Evolutionary conservation across 2,888 invertebrate species (phyloP).

Genomic region (Apamea sordens): DNA sequence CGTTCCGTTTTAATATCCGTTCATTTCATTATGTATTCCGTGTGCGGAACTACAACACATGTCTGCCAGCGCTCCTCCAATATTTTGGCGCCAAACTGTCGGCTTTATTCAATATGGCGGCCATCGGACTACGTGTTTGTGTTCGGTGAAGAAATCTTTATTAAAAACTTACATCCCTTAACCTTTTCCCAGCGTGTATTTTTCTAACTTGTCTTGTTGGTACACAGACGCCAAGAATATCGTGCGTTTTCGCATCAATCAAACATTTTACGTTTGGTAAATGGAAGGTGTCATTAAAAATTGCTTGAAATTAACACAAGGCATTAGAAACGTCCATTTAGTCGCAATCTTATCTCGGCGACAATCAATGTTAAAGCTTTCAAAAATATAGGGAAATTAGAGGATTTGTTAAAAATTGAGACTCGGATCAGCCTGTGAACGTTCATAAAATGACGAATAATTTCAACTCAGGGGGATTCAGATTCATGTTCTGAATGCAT

Average conservation of each 20-base stretch:
- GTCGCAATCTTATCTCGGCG: too few species aligned
- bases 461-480: too few species aligned
- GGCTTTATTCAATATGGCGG: conserved; percentile 48
- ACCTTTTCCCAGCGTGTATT: not conserved
- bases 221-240: not conserved
- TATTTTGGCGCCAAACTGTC: conserved; percentile 52
- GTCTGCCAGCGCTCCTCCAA: conserved; percentile 33
- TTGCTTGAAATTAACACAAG: not conserved
- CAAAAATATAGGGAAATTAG: too few species aligned
- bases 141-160: conserved; percentile 20
- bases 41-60: conserved; percentile 29
- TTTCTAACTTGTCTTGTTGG: not conserved
- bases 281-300: not conserved
- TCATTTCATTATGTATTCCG: conserved; percentile 55
- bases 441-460: too few species aligned
- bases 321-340: too few species aligned
- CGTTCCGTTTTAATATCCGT: conserved; percentile 60
- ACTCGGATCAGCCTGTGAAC: too few species aligned
- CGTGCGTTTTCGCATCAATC: not conserved
- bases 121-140: conserved; percentile 41
- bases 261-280: not conserved
- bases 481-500: too few species aligned
- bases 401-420: too few species aligned
- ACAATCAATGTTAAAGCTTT: too few species aligned
- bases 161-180: conserved; percentile 21